Percentiles rank a stretch among this genome's conserved stretches.
Evolutionary conservation across 2,113 vertebrate species (phyloP).

Genomic region (Ascaphus truei): DNA sequence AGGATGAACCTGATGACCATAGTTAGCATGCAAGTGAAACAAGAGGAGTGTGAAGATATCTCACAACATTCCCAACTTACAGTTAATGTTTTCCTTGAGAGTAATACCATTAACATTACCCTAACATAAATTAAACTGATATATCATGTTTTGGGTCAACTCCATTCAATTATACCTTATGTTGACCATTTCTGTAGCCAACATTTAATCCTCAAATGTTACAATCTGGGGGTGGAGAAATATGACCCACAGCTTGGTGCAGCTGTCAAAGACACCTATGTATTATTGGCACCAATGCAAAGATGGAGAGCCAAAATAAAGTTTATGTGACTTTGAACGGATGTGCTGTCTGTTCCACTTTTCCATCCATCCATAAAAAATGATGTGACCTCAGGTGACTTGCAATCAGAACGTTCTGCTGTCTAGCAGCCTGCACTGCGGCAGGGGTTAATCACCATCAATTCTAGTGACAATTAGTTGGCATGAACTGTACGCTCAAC

Average conservation of each 20-base stretch:
- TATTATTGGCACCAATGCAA: conserved; percentile 2
- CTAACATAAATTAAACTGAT: too few relatives aligned
- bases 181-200: not conserved
- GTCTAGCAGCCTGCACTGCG: not conserved
- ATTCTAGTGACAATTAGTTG: conserved; percentile 4
- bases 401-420: conserved; percentile 1
- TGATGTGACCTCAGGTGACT: conserved; percentile 10
- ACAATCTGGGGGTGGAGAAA: conserved; percentile 17
- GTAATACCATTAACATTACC: too few relatives aligned
- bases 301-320: conserved; percentile 12
- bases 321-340: conserved; percentile 24
- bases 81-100: too few relatives aligned
- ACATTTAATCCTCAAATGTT: conserved; percentile 8
- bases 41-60: too few relatives aligned
- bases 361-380: conserved; percentile 22
- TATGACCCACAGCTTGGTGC: not conserved
- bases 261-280: conserved; percentile 14
- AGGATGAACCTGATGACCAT: too few relatives aligned
- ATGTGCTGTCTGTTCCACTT: conserved; percentile 13
- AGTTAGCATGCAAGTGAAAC: too few relatives aligned
- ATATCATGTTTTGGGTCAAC: not conserved
- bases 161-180: conserved; percentile 13
- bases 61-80: too few relatives aligned
- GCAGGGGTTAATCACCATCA: conserved; percentile 18
- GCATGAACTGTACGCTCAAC: not conserved